phyloP scores from a whole-genome alignment of 92 coral and sea anemone genomes.

The Porites lobata region DNA sequence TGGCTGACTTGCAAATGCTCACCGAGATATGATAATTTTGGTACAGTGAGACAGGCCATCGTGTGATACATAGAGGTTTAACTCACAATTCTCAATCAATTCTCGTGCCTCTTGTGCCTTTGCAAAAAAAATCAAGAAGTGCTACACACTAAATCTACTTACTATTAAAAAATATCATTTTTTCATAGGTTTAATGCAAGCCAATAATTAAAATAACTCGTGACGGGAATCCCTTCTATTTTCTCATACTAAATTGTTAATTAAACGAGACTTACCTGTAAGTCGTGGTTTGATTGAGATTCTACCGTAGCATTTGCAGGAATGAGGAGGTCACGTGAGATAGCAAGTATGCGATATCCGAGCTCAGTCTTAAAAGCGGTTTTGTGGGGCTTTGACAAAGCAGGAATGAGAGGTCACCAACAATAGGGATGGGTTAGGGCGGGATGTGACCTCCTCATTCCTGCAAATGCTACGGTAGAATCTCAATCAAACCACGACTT shows the following conservation, averaged over 20 bases:
- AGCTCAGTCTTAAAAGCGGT: slow-evolving; percentile 61
- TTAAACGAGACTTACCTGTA: slow-evolving; percentile 57
- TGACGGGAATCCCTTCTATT: too few relatives aligned
- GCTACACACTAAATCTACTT: too few relatives aligned
- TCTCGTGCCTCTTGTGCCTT: too few relatives aligned
- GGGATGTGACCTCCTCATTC: slow-evolving; percentile 74
- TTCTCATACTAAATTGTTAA: not conserved
- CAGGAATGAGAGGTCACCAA: not conserved
- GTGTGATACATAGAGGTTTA: too few relatives aligned
- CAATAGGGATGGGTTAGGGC: slow-evolving; percentile 6
- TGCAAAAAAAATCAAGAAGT: too few relatives aligned
- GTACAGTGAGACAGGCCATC: too few relatives aligned
- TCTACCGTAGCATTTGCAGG: slow-evolving; percentile 78
- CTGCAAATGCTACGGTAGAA: slow-evolving; percentile 81
- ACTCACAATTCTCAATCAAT: too few relatives aligned
- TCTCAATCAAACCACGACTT: slow-evolving; percentile 28
- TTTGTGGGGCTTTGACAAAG: slow-evolving; percentile 13
- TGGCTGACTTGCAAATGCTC: too few relatives aligned
- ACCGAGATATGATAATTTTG: too few relatives aligned
- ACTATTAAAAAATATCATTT: too few relatives aligned
- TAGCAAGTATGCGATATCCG: slow-evolving; percentile 56
- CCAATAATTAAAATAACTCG: too few relatives aligned
- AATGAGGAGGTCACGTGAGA: slow-evolving; percentile 76
- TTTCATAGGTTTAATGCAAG: too few relatives aligned
- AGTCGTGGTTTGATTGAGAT: slow-evolving; percentile 76